A percentile compares a stretch with the other conserved stretches of the same genome.
These are phyloP conservation scores for Micrasema longulum DNA, from an alignment of 1,140 invertebrate species.

Conservation along the genomic window DNA sequence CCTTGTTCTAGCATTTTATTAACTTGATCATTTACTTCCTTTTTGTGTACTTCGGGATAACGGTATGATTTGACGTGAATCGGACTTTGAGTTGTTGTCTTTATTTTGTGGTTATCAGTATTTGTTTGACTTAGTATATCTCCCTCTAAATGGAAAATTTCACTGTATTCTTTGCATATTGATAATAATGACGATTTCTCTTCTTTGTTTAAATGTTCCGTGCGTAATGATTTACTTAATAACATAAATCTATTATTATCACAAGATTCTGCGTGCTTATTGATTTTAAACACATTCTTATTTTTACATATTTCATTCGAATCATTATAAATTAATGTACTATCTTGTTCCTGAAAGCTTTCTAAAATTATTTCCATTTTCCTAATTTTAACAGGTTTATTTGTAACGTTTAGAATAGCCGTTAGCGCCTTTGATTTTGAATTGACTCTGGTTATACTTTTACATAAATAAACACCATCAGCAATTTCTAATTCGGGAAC, in stretches of 20 bases:
- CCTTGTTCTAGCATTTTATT: constrained; percentile 54
- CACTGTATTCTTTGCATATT: constrained; percentile 47
- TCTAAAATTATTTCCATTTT: background rate
- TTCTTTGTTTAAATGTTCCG: constrained; percentile 53
- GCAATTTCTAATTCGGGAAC: no score
- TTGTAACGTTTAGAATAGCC: constrained; percentile 53
- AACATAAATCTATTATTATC: background rate
- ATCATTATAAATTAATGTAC: background rate
- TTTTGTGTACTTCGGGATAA: constrained; percentile 55
- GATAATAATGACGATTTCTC: constrained; percentile 38
- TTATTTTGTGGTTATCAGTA: constrained; percentile 55
- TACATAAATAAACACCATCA: constrained; percentile 3
- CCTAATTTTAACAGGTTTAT: constrained; percentile 31
- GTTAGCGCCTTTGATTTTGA: no score
- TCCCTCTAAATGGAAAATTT: no score
- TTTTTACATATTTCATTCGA: background rate
- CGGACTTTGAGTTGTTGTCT: constrained; percentile 44
- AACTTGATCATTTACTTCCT: constrained; percentile 57
- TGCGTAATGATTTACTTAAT: background rate
- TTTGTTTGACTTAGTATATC: constrained; percentile 37
- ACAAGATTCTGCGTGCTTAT: background rate
- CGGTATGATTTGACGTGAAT: constrained; percentile 52
- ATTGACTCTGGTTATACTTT: background rate
- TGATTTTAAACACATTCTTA: background rate
- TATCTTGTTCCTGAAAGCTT: constrained; percentile 14